Evolutionary conservation across 2,888 invertebrate species (phyloP).

Genomic region (Asteroscopus sphinx): DNA sequence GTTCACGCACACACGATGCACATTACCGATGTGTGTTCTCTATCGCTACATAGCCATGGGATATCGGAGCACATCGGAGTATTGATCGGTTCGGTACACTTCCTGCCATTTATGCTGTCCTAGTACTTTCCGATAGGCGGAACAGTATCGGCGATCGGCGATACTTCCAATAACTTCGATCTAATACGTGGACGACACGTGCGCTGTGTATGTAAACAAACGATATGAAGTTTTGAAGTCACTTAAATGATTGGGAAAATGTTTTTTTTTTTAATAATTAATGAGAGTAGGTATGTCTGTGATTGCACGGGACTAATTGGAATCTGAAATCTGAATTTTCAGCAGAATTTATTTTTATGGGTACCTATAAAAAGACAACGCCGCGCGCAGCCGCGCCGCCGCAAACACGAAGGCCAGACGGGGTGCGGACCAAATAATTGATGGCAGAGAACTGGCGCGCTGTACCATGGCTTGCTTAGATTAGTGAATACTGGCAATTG

Average conservation of each 20-base stretch:
- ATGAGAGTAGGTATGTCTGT: too few relatives aligned
- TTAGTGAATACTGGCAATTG: too few relatives aligned
- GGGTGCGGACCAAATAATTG: too few relatives aligned
- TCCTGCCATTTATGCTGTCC: constrained; percentile 40
- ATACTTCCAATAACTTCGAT: constrained; percentile 40
- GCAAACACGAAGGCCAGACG: too few relatives aligned
- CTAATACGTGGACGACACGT: constrained; percentile 11
- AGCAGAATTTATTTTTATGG: too few relatives aligned
- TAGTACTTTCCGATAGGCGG: constrained; percentile 48
- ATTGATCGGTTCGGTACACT: constrained; percentile 51
- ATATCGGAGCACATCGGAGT: constrained; percentile 44
- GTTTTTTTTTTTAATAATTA: background rate
- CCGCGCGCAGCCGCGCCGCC: too few relatives aligned
- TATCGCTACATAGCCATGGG: constrained; percentile 38
- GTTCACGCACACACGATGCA: constrained; percentile 38
- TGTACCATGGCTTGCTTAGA: too few relatives aligned
- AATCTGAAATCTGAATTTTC: too few relatives aligned
- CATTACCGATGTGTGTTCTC: constrained; percentile 26
- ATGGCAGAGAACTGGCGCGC: too few relatives aligned
- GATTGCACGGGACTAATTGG: too few relatives aligned
- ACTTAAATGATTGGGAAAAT: background rate
- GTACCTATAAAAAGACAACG: too few relatives aligned
- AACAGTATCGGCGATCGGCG: constrained; percentile 34
- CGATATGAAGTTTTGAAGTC: background rate
- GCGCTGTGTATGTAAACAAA: constrained; percentile 23